A percentile compares a stretch with the other conserved stretches of the same genome.
phyloP scores from a whole-genome alignment of 2,113 vertebrate genomes.

The Eudyptes chrysolophus region DNA sequence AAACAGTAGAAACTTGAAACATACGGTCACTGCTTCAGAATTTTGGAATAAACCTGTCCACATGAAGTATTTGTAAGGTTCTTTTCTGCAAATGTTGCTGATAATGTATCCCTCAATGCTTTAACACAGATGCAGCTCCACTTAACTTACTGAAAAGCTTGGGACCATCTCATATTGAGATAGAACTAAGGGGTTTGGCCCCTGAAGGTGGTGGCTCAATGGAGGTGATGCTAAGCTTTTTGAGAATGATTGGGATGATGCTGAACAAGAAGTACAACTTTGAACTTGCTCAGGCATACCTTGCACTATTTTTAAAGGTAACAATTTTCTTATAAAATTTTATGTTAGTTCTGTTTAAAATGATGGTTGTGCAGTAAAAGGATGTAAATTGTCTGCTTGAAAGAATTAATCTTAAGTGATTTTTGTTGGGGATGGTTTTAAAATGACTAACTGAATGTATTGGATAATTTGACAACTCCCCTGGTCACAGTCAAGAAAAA shows the following conservation, averaged over 20 bases:
- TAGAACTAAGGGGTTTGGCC: slow-evolving; percentile 82
- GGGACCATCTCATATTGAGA: slow-evolving; percentile 83
- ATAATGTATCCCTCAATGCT: background rate
- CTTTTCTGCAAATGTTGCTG: background rate
- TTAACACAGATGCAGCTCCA: slow-evolving; percentile 75
- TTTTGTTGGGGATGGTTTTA: background rate
- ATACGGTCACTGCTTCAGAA: background rate
- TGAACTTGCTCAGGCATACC: slow-evolving; percentile 91
- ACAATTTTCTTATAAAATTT: background rate
- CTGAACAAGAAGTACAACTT: slow-evolving; percentile 86
- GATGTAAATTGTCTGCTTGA: accelerated
- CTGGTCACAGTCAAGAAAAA: background rate
- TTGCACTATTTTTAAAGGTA: slow-evolving; percentile 94
- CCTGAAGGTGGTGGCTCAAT: slow-evolving; percentile 84
- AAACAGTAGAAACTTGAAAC: background rate
- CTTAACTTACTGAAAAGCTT: slow-evolving; percentile 82
- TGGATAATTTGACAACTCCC: background rate
- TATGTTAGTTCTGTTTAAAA: background rate
- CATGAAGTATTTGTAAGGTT: background rate
- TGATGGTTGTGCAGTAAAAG: background rate
- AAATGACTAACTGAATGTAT: background rate
- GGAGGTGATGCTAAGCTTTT: slow-evolving; percentile 83
- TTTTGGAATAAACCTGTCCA: background rate
- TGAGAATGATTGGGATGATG: slow-evolving; percentile 86
- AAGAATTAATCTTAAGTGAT: background rate